phyloP scores from a whole-genome alignment of 2,113 vertebrate genomes.

The Pollimyrus isidori region DNA sequence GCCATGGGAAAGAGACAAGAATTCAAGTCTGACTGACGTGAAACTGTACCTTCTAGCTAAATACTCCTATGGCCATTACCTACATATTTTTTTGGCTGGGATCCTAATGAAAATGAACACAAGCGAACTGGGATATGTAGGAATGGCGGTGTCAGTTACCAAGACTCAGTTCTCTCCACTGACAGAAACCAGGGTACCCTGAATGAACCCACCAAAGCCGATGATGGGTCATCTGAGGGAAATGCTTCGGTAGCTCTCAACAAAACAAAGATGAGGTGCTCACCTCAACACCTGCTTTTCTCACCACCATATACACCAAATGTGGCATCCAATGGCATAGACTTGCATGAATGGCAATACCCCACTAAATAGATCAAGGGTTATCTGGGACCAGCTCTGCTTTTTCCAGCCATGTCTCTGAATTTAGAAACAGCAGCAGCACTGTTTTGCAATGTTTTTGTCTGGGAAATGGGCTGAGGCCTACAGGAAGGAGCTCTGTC shows the following conservation, averaged over 20 bases:
- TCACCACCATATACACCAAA: background rate
- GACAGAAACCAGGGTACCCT: background rate
- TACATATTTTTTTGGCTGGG: background rate
- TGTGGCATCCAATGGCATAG: background rate
- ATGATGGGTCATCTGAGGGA: background rate
- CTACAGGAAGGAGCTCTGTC: slow-evolving; percentile 1
- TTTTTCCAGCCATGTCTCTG: slow-evolving; percentile 3
- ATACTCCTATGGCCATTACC: background rate
- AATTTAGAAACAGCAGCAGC: slow-evolving; percentile 7
- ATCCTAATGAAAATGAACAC: background rate
- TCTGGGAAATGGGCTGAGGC: slow-evolving; percentile 13
- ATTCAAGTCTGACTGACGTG: background rate
- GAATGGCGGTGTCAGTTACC: background rate
- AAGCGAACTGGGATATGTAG: background rate
- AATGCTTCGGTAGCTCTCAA: background rate
- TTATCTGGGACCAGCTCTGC: background rate
- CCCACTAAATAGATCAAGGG: background rate
- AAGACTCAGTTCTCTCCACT: background rate
- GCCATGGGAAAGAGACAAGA: background rate
- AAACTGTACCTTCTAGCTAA: background rate
- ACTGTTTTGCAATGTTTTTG: slow-evolving; percentile 1
- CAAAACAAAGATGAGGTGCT: background rate
- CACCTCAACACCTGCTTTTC: background rate
- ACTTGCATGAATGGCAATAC: background rate
- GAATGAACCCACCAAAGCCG: background rate